phyloP scores from a whole-genome alignment of 2,888 invertebrate genomes.

The Eudasyphora cyanicolor region DNA sequence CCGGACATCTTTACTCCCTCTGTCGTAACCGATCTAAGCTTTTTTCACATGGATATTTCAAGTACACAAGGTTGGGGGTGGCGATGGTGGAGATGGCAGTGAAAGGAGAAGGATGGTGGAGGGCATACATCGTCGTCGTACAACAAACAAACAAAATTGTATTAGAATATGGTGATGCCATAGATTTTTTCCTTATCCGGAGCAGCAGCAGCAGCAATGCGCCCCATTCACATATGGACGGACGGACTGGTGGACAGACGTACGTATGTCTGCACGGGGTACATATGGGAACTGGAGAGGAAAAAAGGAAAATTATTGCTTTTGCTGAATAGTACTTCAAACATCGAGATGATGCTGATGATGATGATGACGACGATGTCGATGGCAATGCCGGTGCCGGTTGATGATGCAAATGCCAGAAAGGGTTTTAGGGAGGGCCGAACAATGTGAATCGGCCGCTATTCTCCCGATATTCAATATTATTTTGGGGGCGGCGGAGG shows the following conservation, averaged over 20 bases:
- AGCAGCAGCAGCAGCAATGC: constrained; percentile 26
- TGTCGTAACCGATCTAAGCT: constrained; percentile 42
- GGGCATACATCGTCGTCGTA: constrained; percentile 36
- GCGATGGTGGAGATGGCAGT: neutral
- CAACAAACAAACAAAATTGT: constrained; percentile 64
- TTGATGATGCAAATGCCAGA: neutral
- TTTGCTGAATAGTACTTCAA: constrained; percentile 63
- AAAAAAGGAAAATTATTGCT: constrained; percentile 60
- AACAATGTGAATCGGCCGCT: no score
- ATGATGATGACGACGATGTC: constrained; percentile 11
- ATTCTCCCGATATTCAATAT: neutral
- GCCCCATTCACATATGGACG: constrained; percentile 48
- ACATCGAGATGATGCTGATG: constrained; percentile 58
- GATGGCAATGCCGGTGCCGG: neutral
- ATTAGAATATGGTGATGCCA: constrained; percentile 70
- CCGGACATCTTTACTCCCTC: constrained; percentile 43
- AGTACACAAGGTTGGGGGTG: neutral
- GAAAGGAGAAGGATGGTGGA: neutral
- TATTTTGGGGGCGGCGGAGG: neutral
- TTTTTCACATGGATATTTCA: constrained; percentile 15
- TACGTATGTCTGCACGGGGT: neutral
- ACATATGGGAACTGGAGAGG: constrained; percentile 4
- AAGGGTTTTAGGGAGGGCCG: no score
- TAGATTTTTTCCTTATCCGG: constrained; percentile 75
- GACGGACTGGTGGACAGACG: neutral